Evolutionary conservation across 2,888 invertebrate genomes (phyloP).

Genomic region (Erebia palarica): DNA sequence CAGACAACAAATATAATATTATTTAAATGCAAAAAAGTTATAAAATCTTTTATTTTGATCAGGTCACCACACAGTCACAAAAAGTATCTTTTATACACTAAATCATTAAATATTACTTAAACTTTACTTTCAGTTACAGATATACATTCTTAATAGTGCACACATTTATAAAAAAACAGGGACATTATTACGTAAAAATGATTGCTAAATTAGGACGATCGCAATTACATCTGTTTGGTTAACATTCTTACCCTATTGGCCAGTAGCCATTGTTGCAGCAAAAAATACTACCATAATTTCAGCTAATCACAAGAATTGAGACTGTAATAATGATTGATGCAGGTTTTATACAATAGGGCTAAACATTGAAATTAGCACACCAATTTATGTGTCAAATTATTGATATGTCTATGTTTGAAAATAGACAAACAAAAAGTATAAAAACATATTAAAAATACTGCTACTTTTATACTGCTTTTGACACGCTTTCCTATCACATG

Average conservation of each 20-base stretch:
- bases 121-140: constrained; percentile 3
- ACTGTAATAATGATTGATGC: too few species aligned
- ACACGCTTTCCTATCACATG: not conserved
- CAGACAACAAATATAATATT: constrained; percentile 34
- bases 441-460: constrained; percentile 6
- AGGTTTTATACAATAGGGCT: too few species aligned
- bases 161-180: not conserved
- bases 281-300: not conserved
- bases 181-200: too few species aligned
- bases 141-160: not conserved
- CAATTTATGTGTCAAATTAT: constrained; percentile 33
- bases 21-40: constrained; percentile 16
- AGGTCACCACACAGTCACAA: constrained; percentile 61
- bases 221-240: too few species aligned
- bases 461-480: not conserved
- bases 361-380: constrained; percentile 10
- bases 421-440: constrained; percentile 22
- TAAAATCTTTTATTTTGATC: constrained; percentile 47
- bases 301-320: too few species aligned
- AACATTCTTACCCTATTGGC: too few species aligned
- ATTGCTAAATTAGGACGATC: too few species aligned
- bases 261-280: too few species aligned
- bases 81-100: constrained; percentile 54
- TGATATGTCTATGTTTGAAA: constrained; percentile 52
- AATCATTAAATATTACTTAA: constrained; percentile 5